Percentiles rank a stretch among this genome's conserved stretches.
These are phyloP conservation scores for Pantala flavescens DNA, from an alignment of 1,140 invertebrate species.

Conservation along the genomic window DNA sequence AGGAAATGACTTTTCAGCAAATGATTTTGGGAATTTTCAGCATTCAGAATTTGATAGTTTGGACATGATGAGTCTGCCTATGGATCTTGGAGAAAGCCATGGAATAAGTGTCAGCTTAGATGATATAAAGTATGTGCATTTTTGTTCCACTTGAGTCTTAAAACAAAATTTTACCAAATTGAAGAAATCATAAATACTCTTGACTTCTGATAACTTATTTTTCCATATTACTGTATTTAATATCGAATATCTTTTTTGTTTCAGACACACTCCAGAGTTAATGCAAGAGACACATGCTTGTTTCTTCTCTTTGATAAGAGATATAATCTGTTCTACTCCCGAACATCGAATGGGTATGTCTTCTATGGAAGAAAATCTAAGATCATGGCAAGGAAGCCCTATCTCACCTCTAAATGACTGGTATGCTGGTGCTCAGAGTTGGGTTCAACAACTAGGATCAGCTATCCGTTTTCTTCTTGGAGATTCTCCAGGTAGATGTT, in stretches of 20 bases:
- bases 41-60: constrained; percentile 45
- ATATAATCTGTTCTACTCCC: constrained; percentile 69
- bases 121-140: constrained; percentile 37
- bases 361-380: constrained; percentile 63
- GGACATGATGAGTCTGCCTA: constrained; percentile 54
- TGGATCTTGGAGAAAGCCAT: constrained; percentile 45
- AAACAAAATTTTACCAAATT: no score
- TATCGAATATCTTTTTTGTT: no score
- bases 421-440: constrained; percentile 56
- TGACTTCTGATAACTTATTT: no score
- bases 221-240: no score
- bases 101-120: constrained; percentile 44
- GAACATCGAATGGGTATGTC: constrained; percentile 64
- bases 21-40: neutral
- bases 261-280: constrained; percentile 35
- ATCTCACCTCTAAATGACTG: constrained; percentile 75
- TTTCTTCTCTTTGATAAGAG: constrained; percentile 70
- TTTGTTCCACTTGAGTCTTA: neutral
- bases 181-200: no score
- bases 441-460: constrained; percentile 64
- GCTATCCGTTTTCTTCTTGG: constrained; percentile 81
- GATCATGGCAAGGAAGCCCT: constrained; percentile 69
- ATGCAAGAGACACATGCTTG: constrained; percentile 67
- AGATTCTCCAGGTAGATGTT: constrained; percentile 54
- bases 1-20: neutral